Conservation (phyloP, 2,113 vertebrate species). For the Melanotaenia duboulayi region DNA sequence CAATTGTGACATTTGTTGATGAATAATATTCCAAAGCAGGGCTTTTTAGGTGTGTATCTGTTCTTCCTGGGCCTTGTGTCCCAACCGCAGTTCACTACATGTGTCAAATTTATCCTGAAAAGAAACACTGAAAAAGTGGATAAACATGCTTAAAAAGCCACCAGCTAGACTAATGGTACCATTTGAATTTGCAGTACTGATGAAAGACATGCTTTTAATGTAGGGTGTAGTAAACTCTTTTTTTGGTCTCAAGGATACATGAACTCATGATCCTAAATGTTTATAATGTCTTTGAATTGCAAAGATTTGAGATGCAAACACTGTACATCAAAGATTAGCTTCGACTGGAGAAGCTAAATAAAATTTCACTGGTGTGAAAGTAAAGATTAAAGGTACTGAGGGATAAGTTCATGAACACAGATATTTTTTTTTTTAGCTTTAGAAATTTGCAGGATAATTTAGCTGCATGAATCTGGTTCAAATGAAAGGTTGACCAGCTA, state of each 20-base stretch:
- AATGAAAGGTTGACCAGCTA: not conserved
- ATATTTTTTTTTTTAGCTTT: not conserved
- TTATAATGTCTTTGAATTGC: not conserved
- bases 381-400: conserved; percentile 6
- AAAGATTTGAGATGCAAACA: not conserved
- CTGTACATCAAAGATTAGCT: no score
- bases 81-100: no score
- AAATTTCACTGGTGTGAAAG: conserved; percentile 1
- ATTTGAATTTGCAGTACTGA: conserved; percentile 12
- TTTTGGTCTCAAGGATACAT: not conserved
- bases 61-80: no score
- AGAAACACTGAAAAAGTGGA: conserved; percentile 7
- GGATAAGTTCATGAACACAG: not conserved
- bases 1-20: no score
- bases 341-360: not conserved
- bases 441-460: not conserved
- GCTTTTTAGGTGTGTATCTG: no score
- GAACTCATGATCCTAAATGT: not conserved
- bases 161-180: not conserved
- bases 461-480: not conserved
- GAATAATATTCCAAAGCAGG: no score
- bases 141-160: not conserved
- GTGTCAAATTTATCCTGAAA: conserved; percentile 3
- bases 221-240: no score
- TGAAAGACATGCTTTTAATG: conserved; percentile 20